Evolutionary conservation across 2,797 vertebrate species (phyloP), one percentile per base, ranked within the genome.

Genomic region (Eulemur rubriventer): DNA sequence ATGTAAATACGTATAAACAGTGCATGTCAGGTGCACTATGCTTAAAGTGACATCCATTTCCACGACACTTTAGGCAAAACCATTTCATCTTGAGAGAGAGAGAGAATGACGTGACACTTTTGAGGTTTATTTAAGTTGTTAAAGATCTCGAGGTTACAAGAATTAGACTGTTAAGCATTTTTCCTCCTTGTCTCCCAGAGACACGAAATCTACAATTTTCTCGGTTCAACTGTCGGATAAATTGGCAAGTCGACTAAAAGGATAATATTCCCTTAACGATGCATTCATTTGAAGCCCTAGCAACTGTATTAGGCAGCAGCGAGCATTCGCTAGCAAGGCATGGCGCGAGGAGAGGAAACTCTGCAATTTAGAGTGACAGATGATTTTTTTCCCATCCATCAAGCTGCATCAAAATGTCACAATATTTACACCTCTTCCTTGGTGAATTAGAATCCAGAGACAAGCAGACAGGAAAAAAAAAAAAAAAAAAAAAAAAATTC

Each of bases 381-480:
- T 97, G 80, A 91, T 95, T 97, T 92, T 93, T 87, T 89, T 28
- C 94, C 91, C 82, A 96, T 97, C 97, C 92, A 95, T 98, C 98
- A 97, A 84, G 83, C 83, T 59, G 89, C 83, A 72, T 91, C 95
- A 78, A 95, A 97, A 96, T 96, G 97, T 98, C 97, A 98, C 96
- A 98, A 98, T 98, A 98, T 98, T 98, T 98, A 98, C 97, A 98
- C 97, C 95, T 97, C 95, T 97, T 97, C 81, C 85, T 83, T 69
- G 84, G 96, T 95, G 96, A 97, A 97, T 94, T 96, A 95, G 94
- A 96, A 96, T 87, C 80, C 96, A 95, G 93, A 96, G 91, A 92
- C 81, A 92, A 76, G 93, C 86, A 95, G 87, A 87, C 67, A 67
- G 78, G 30, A 4, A 33, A 22, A 2, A 55, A 73, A 46, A 46